Base-by-base conservation (phyloP, 2,888 invertebrate species). In the Mayetiola destructor region DNA sequence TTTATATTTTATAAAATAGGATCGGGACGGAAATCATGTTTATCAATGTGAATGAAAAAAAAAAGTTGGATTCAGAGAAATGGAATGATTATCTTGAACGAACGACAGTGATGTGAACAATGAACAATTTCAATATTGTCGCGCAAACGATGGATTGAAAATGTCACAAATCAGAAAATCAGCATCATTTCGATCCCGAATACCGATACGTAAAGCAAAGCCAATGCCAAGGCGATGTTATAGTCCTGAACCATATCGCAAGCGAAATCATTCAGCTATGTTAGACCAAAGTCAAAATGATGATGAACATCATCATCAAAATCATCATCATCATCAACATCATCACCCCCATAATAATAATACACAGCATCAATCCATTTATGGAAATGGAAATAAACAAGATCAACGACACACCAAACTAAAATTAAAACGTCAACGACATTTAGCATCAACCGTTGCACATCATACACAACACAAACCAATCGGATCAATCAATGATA, bases 161-260 rank as follows among this genome's bases (percentile, higher is more conserved):
- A 65, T 66, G 66, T 65, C 66, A 60, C 63, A 64, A 62, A 59
- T 66, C 61, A 63, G 63, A 62, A 66, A 66, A 62, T 66, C 66
- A 56, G 64, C 66, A 61, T 65, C 66, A 55, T 66, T 66, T 63
- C 66, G 66, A 57, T 66, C 66, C 55, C 62, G 65, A 58, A 66
- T 66, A 57, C 65, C 66, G 61, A 63, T 66, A 48, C 63, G 65
- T 61, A 61, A 64, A 60, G 61, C 61, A 58, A 61, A 62, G 59
- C 58, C 62, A 56, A 60, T 63, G 54, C 61, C 62, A 55, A 60
- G 64, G 55, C 62, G 65, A 57, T 64, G 64, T 37, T 62, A 63
- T 56, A 64, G 64, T 58, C 64, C 64, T 42, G 62, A 63, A 48
- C 62, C 61, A 9, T 48, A 48, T 18, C 9, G 3, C 21, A 42